phyloP scores from a whole-genome alignment of 2,113 vertebrate genomes.

The Chloropsis cyanopogon region DNA sequence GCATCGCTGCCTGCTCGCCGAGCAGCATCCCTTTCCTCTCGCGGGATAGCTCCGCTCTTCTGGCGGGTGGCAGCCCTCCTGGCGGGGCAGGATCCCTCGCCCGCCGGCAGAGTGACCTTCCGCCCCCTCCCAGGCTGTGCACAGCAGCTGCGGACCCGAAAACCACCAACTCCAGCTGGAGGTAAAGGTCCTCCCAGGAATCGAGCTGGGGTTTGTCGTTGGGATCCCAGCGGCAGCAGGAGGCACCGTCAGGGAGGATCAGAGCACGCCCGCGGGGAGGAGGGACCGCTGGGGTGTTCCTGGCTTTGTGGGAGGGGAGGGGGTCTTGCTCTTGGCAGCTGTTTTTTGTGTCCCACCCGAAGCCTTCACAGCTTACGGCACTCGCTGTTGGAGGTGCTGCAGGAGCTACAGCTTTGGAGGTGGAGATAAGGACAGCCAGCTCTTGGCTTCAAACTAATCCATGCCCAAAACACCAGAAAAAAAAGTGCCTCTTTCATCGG shows the following conservation, averaged over 20 bases:
- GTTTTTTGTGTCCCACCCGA: background rate
- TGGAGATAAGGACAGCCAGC: background rate
- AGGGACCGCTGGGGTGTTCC: background rate
- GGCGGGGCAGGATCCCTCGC: background rate
- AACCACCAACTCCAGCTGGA: background rate
- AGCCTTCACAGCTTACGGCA: background rate
- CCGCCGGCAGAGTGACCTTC: background rate
- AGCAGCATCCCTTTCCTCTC: background rate
- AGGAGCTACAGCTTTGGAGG: background rate
- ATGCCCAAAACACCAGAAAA: background rate
- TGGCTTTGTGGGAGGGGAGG: background rate
- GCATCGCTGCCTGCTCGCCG: background rate
- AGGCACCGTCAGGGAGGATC: rapidly evolving
- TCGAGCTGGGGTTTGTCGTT: background rate
- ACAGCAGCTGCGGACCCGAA: background rate
- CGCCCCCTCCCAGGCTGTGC: background rate
- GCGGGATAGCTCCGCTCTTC: background rate
- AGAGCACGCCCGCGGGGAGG: rapidly evolving
- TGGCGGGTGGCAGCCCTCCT: background rate
- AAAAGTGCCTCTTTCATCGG: background rate
- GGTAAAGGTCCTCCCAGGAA: background rate
- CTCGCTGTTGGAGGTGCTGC: rapidly evolving
- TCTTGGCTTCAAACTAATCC: background rate
- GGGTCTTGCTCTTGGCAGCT: background rate
- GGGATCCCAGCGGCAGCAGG: background rate